A percentile compares a stretch with the other conserved stretches of the same genome.
phyloP scores from a whole-genome alignment of 2,113 vertebrate species.

The Probosciger aterrimus region DNA sequence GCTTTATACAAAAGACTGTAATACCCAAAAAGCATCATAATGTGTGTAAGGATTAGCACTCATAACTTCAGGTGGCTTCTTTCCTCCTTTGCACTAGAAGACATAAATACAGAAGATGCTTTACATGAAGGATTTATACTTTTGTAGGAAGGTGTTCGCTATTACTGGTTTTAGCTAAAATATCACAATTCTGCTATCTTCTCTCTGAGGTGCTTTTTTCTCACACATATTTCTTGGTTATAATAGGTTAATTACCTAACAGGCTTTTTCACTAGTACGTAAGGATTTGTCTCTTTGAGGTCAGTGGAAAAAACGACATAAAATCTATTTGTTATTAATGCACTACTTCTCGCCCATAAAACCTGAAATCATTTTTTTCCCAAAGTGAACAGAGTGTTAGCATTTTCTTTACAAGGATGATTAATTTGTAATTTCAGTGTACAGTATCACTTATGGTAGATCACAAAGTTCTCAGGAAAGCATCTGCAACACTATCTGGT shows the following conservation, averaged over 20 bases:
- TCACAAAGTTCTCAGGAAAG: neutral
- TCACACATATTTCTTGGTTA: neutral
- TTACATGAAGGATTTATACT: neutral
- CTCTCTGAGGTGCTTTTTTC: neutral
- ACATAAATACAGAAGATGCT: neutral
- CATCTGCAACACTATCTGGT: neutral
- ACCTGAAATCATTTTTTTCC: neutral
- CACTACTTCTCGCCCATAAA: neutral
- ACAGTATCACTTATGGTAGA: neutral
- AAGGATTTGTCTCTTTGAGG: neutral
- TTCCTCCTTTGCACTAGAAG: neutral
- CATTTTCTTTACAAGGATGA: neutral
- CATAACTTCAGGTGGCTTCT: neutral
- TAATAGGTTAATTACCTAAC: neutral
- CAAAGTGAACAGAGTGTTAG: neutral
- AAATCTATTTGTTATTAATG: slow-evolving; percentile 16
- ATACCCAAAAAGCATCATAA: neutral
- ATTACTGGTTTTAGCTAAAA: neutral
- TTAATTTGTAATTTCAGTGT: neutral
- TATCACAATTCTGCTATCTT: neutral
- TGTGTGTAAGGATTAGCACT: neutral
- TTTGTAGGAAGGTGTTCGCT: neutral
- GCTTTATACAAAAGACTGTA: neutral
- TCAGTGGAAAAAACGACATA: neutral
- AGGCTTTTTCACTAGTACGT: neutral